Conservation (phyloP, 2,888 invertebrate species). For the Pheosia tremula region DNA sequence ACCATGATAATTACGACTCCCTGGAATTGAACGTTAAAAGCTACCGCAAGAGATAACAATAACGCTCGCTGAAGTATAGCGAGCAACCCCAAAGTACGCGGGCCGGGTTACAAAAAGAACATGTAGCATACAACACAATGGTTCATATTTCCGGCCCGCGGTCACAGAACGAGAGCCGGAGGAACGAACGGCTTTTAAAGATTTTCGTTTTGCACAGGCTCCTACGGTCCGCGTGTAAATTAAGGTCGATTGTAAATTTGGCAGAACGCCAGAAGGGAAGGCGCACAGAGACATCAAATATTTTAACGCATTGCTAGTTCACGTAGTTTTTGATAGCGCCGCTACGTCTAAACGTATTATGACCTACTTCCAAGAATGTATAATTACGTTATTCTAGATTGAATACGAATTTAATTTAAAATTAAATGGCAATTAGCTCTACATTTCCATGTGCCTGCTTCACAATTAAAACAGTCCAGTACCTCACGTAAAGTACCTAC, state of each 20-base stretch:
- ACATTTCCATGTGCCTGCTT: too few relatives aligned
- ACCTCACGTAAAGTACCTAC: too few relatives aligned
- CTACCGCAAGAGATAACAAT: conserved; percentile 32
- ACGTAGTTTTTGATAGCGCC: conserved; percentile 28
- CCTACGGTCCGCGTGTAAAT: conserved; percentile 56
- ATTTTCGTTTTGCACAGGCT: conserved; percentile 50
- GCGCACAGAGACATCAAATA: conserved; percentile 55
- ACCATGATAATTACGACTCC: conserved; percentile 14
- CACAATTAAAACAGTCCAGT: too few relatives aligned
- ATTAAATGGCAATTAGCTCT: neutral
- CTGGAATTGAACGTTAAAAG: conserved; percentile 23
- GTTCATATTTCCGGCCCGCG: conserved; percentile 69
- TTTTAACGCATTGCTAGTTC: conserved; percentile 43
- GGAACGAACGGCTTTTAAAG: conserved; percentile 53
- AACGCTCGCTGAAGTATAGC: conserved; percentile 35
- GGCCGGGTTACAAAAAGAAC: conserved; percentile 58
- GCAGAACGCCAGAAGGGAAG: conserved; percentile 56
- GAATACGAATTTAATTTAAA: neutral
- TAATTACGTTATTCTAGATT: neutral
- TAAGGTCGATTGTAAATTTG: conserved; percentile 62
- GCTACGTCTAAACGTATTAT: conserved; percentile 30
- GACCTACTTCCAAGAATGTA: neutral
- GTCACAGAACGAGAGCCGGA: conserved; percentile 51
- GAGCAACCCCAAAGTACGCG: conserved; percentile 44
- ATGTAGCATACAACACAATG: conserved; percentile 62